A percentile compares a stretch with the other conserved stretches of the same genome.
Conservation (phyloP, 2,888 invertebrate species). For the Congeria kusceri region DNA sequence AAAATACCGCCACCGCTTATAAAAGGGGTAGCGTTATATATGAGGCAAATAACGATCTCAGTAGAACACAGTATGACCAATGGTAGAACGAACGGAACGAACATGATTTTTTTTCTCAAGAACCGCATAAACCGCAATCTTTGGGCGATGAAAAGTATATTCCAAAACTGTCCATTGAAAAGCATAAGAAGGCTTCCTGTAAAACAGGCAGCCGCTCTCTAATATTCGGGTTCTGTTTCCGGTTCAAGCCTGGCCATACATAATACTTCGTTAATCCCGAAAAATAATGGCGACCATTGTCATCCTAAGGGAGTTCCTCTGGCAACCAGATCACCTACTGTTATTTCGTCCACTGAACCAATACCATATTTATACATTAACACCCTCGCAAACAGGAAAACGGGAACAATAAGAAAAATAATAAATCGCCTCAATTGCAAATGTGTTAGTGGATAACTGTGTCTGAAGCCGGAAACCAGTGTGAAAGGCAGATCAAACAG, state of each 20-base stretch:
- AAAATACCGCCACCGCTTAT: neutral
- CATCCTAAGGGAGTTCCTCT: neutral
- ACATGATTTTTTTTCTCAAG: neutral
- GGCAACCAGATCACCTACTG: neutral
- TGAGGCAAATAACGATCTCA: constrained; percentile 2
- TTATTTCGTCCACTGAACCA: too few species aligned
- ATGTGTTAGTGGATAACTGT: neutral
- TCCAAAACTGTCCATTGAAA: constrained; percentile 10
- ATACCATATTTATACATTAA: too few species aligned
- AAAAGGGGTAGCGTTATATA: constrained; percentile 3
- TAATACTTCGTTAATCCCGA: neutral
- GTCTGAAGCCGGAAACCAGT: too few species aligned
- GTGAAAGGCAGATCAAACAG: neutral
- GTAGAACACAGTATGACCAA: neutral
- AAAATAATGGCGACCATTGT: neutral
- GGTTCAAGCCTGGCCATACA: neutral
- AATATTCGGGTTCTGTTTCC: constrained; percentile 8
- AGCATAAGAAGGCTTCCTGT: neutral
- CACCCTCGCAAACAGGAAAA: too few species aligned
- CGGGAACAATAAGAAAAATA: too few species aligned
- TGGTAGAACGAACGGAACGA: neutral
- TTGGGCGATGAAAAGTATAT: neutral
- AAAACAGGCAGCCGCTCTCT: neutral
- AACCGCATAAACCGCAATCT: neutral
- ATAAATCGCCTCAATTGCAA: too few species aligned